phyloP scores from a whole-genome alignment of 2,797 vertebrate genomes.

The Onychomys torridus region DNA sequence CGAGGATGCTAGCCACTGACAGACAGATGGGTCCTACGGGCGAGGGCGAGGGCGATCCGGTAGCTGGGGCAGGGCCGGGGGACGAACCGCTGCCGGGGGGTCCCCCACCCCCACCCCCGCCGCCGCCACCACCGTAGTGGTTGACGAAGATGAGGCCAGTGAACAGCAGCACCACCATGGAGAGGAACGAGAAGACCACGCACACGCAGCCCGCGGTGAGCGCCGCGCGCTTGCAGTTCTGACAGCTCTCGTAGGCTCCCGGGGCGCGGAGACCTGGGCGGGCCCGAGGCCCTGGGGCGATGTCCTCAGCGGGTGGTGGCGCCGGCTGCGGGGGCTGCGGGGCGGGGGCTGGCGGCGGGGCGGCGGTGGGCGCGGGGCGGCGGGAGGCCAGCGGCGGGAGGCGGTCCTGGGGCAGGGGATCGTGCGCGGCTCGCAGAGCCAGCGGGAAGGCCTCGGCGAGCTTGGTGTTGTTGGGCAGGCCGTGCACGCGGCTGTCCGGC shows the following conservation, averaged over 20 bases:
- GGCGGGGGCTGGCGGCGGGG: constrained; percentile 83
- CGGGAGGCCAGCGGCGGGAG: constrained; percentile 91
- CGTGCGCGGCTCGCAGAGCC: constrained; percentile 91
- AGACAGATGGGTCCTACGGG: constrained; percentile 95
- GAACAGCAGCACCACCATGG: constrained; percentile 97
- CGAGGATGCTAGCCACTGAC: constrained; percentile 95
- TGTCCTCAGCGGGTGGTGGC: constrained; percentile 50
- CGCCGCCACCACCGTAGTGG: constrained; percentile 88
- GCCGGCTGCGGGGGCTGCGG: constrained; percentile 45
- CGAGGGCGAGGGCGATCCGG: constrained; percentile 88
- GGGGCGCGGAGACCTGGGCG: constrained; percentile 74
- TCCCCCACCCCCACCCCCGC: constrained; percentile 72
- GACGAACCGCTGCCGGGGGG: constrained; percentile 63
- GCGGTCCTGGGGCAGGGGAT: constrained; percentile 94
- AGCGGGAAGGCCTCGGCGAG: constrained; percentile 94
- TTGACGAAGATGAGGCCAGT: constrained; percentile 97
- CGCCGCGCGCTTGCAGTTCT: constrained; percentile 94
- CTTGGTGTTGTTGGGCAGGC: constrained; percentile 96
- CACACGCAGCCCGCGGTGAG: constrained; percentile 96
- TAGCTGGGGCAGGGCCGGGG: constrained; percentile 69
- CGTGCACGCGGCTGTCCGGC: constrained; percentile 93
- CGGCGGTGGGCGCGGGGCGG: constrained; percentile 39
- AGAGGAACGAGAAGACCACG: constrained; percentile 95
- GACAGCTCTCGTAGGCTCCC: constrained; percentile 92
- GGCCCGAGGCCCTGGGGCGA: not conserved